phyloP scores from a whole-genome alignment of 2,888 invertebrate species.

The Plagiodera versicolora region DNA sequence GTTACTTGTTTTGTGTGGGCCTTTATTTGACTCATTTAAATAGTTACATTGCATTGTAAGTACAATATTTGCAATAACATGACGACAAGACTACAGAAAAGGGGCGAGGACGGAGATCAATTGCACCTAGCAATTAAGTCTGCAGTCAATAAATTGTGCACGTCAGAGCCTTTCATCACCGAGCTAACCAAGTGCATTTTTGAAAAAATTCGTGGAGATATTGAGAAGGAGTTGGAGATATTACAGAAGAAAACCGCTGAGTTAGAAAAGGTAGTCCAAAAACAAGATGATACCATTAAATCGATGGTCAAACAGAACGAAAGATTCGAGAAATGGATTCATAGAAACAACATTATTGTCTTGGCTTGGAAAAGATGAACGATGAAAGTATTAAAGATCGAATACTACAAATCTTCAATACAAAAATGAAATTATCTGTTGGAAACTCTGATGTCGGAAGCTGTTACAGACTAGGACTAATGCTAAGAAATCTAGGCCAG shows the following conservation, averaged over 20 bases:
- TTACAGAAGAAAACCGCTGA: neutral
- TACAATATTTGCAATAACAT: constrained; percentile 5
- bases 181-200: constrained; percentile 2
- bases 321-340: constrained; percentile 7
- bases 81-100: constrained; percentile 4
- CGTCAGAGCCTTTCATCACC: constrained; percentile 5
- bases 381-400: neutral
- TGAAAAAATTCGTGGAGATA: constrained; percentile 4
- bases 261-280: too few species aligned
- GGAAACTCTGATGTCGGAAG: too few species aligned
- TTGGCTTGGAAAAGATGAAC: neutral
- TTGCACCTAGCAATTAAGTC: constrained; percentile 10
- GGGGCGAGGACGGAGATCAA: constrained; percentile 1
- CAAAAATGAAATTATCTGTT: too few species aligned
- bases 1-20: neutral
- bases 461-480: too few species aligned
- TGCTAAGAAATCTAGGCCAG: too few species aligned
- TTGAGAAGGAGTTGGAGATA: constrained; percentile 1
- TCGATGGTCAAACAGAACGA: neutral
- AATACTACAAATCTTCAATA: neutral
- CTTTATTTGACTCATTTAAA: neutral
- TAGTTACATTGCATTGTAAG: neutral
- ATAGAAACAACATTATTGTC: constrained; percentile 5
- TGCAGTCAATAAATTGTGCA: constrained; percentile 5
- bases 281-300: constrained; percentile 6